A percentile compares a stretch with the other conserved stretches of the same genome.
phyloP scores from a whole-genome alignment of 1,140 invertebrate species.

The Wiebesia pumilae region DNA sequence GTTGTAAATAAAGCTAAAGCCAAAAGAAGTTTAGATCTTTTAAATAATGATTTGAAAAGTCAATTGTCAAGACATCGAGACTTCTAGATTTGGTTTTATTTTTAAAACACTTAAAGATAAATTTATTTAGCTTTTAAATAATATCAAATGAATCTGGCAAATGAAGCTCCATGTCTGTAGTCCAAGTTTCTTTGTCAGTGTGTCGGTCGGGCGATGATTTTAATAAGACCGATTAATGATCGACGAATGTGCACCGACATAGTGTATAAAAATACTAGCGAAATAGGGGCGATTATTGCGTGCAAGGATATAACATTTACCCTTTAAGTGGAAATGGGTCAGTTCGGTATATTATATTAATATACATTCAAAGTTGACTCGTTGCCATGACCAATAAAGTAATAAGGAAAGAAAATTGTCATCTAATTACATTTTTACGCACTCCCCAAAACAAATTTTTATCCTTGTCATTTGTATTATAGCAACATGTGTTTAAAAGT shows the following conservation, averaged over 20 bases:
- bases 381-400: slow-evolving; percentile 71
- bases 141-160: slow-evolving; percentile 24
- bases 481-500: slow-evolving; percentile 74
- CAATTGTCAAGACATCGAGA: slow-evolving; percentile 22
- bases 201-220: slow-evolving; percentile 59
- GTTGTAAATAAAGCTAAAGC: slow-evolving; percentile 54
- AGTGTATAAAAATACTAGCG: slow-evolving; percentile 71
- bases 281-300: slow-evolving; percentile 70
- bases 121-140: slow-evolving; percentile 47
- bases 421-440: slow-evolving; percentile 75
- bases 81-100: slow-evolving; percentile 53
- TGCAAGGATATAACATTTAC: slow-evolving; percentile 68
- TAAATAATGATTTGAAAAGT: slow-evolving; percentile 48
- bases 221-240: slow-evolving; percentile 60
- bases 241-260: slow-evolving; percentile 67
- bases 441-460: slow-evolving; percentile 72
- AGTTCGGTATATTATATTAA: slow-evolving; percentile 75
- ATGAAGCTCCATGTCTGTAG: slow-evolving; percentile 56
- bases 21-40: slow-evolving; percentile 47
- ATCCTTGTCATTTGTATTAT: slow-evolving; percentile 75
- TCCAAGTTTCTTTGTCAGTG: slow-evolving; percentile 61
- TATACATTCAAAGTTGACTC: slow-evolving; percentile 71
- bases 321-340: slow-evolving; percentile 68
- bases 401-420: slow-evolving; percentile 68
- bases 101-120: slow-evolving; percentile 44